Evolutionary conservation across 2,113 vertebrate species (phyloP), one percentile per base, ranked within the genome.

Genomic region (Platichthys flesus): DNA sequence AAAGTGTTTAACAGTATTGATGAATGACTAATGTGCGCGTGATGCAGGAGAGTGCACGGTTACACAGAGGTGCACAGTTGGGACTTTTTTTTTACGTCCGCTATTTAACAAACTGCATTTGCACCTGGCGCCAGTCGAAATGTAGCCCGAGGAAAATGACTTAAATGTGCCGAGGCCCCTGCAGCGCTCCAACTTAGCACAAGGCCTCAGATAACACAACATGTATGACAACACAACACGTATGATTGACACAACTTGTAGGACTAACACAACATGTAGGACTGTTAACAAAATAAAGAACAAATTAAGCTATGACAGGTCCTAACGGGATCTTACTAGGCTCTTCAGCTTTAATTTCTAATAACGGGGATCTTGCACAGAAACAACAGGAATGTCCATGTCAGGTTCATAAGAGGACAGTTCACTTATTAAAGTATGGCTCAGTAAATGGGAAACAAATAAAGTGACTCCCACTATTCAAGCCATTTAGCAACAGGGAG

Each of bases 41-140:
- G 88, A 88, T 69, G 75, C 88, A 86, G 67, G 37, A 78, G 63
- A 23, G 20, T 66, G 49, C 74, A 71, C 51, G 55, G 66, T 35
- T 58, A 83, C 77, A 85, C 68, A 67, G 20, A 73, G 49, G 54
- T 28, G 56, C 80, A 76, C 85, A 79, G 71, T 71, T 47, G 37
- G 70, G 35, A 52, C 35, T 26, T 84, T 73, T 88, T 83, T 88
- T 83, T 85, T 31, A 87, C 81, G 85, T 83, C 56, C 73, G 84
- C 51, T 68, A 24, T 24, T 78, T 82, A 81, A 88, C 76, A 85
- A 91, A 88, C 90, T 83, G 47, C 74, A 90, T 89, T 90, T 92
- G 84, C 77, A 55, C 67, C 42, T 62, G 88, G 91, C 77, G 81
- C 88, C 88, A 91, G 74, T 66, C 51, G 24, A 89, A 84, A 84